Evolutionary conservation across 92 coral and sea anemone genomes (phyloP).

Genomic region (Phenganax marumi): DNA sequence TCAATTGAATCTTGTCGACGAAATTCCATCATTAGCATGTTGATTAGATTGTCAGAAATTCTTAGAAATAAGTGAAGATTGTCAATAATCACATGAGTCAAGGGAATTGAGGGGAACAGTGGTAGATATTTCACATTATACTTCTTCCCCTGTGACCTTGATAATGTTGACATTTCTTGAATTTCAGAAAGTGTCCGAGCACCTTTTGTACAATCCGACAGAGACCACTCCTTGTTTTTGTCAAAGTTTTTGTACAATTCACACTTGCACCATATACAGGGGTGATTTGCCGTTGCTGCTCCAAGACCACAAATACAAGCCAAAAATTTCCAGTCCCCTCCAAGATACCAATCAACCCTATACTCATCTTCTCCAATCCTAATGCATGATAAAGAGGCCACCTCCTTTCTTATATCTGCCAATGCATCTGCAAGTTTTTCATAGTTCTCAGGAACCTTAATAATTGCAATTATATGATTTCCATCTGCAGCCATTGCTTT

Average conservation of each 20-base stretch:
- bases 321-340: conserved; percentile 43
- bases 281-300: conserved; percentile 20
- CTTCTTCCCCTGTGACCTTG: conserved; percentile 33
- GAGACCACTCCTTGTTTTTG: conserved; percentile 42
- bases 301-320: conserved; percentile 35
- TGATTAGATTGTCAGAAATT: conserved; percentile 51
- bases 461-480: conserved; percentile 49
- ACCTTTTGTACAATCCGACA: conserved; percentile 40
- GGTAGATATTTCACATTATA: conserved; percentile 45
- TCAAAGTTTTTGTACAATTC: conserved; percentile 35
- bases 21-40: conserved; percentile 47
- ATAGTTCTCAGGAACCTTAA: conserved; percentile 43
- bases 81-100: conserved; percentile 52
- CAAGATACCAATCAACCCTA: not conserved
- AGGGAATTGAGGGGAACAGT: conserved; percentile 34
- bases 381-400: conserved; percentile 8
- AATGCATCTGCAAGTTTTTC: conserved; percentile 33
- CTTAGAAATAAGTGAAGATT: conserved; percentile 41
- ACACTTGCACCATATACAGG: conserved; percentile 58
- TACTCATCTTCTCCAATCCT: not conserved
- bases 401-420: conserved; percentile 41
- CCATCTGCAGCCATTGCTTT: conserved; percentile 53
- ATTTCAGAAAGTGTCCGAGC: conserved; percentile 43
- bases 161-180: conserved; percentile 25
- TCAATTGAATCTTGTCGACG: conserved; percentile 49